A percentile compares a stretch with the other conserved stretches of the same genome.
Conservation (phyloP, 2,888 invertebrate species). For the Pristionchus exspectatus region DNA sequence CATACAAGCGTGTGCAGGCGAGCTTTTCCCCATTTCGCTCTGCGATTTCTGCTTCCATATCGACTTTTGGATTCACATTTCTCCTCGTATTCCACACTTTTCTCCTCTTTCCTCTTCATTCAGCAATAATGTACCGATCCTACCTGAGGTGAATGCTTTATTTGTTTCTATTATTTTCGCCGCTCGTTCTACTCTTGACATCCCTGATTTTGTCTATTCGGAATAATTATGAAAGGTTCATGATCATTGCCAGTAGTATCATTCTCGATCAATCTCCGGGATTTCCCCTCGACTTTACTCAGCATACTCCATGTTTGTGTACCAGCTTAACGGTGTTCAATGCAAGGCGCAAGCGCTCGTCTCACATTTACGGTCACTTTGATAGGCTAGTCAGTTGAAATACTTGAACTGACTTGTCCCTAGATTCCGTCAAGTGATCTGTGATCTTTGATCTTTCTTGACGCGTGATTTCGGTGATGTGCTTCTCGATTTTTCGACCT, state of each 20-base stretch:
- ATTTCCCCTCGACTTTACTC: not conserved
- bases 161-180: not conserved
- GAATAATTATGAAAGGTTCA: no score
- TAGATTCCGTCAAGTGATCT: no score
- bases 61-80: not conserved
- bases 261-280: not conserved
- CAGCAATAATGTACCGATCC: not conserved
- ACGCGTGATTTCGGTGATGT: no score
- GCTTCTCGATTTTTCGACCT: no score
- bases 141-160: not conserved
- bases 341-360: not conserved
- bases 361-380: slow-evolving; percentile 21
- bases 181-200: not conserved
- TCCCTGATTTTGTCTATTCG: no score
- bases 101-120: not conserved
- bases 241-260: not conserved
- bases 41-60: not conserved
- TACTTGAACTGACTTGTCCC: not conserved
- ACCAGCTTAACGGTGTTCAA: slow-evolving; percentile 1
- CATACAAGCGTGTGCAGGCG: not conserved
- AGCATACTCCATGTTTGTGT: not conserved
- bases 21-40: not conserved
- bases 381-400: not conserved
- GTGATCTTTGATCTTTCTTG: not conserved
- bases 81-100: not conserved